Base-by-base conservation (phyloP, 2,797 vertebrate genomes). In the Schizothorax lantsangensis region DNA sequence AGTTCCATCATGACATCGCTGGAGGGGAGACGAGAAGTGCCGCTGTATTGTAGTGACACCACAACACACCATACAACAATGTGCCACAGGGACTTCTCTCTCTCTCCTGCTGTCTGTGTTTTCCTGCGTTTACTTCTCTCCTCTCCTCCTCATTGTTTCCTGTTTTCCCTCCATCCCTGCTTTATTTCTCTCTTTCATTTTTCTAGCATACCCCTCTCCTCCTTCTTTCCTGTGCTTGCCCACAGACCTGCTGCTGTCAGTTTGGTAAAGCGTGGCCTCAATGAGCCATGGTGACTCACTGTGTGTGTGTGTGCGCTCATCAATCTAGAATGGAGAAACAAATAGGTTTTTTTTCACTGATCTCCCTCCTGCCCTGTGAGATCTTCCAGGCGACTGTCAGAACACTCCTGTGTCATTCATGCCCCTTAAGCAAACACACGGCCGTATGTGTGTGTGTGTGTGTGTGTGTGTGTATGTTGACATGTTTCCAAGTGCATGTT, bases 361-460 rank as follows among this genome's bases (percentile, higher is more conserved):
- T 92, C 83, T 92, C 90, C 90, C 89, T 91, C 14, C 62, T 88
- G 89, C 88, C 90, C 93, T 89, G 88, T 85, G 89, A 93, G 92
- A 91, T 93, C 91, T 92, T 91, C 90, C 77, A 88, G 90, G 90
- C 90, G 89, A 91, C 90, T 93, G 93, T 94, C 93, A 92, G 91
- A 91, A 92, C 54, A 47, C 88, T 88, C 89, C 79, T 81, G 87
- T 92, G 93, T 94, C 94, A 92, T 88, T 93, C 92, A 92, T 78
- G 77, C 89, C 87, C 78, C 90, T 79, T 91, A 91, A 91, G 84
- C 91, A 90, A 83, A 85, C 83, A 83, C 72, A 69, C 69, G 59
- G 17, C 47, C 69, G 72, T 72, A 84, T n/a, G n/a, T n/a, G n/a
- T n/a, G n/a, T n/a, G n/a, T 87, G 82, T 72, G 71, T 84, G 59